These are phyloP conservation scores for Eretmocerus hayati DNA, from an alignment of 2,888 invertebrate genomes.

Conservation along the genomic window DNA sequence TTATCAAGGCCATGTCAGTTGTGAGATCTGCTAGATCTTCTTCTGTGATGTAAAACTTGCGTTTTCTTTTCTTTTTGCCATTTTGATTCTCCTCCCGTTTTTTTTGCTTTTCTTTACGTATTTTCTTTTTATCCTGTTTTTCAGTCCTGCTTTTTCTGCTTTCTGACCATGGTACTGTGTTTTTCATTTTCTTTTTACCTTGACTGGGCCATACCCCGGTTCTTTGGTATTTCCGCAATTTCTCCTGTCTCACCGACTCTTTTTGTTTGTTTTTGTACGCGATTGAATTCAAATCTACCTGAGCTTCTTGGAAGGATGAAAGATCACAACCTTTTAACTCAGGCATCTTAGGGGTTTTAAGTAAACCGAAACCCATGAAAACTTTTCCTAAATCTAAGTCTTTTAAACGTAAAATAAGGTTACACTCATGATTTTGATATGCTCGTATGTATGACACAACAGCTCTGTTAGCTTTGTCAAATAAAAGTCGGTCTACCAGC, in stretches of 20 bases:
- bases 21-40: constrained; percentile 72
- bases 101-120: constrained; percentile 57
- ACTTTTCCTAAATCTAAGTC: constrained; percentile 79
- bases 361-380: constrained; percentile 82
- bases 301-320: constrained; percentile 51
- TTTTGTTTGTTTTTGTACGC: constrained; percentile 72
- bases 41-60: constrained; percentile 55
- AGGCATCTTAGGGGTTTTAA: constrained; percentile 91
- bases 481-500: constrained; percentile 63
- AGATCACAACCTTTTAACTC: constrained; percentile 66
- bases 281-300: constrained; percentile 68
- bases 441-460: constrained; percentile 93
- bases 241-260: constrained; percentile 66
- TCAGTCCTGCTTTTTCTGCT: constrained; percentile 65
- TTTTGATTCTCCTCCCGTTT: constrained; percentile 47
- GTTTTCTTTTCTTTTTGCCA: constrained; percentile 44
- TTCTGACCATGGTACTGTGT: constrained; percentile 71
- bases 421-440: constrained; percentile 94
- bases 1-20: constrained; percentile 74
- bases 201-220: constrained; percentile 71
- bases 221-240: constrained; percentile 62
- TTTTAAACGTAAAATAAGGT: constrained; percentile 76
- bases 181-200: constrained; percentile 53
- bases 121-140: constrained; percentile 56
- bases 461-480: constrained; percentile 84